phyloP scores from a whole-genome alignment of 2,888 invertebrate genomes.

The Agrotis clavis region DNA sequence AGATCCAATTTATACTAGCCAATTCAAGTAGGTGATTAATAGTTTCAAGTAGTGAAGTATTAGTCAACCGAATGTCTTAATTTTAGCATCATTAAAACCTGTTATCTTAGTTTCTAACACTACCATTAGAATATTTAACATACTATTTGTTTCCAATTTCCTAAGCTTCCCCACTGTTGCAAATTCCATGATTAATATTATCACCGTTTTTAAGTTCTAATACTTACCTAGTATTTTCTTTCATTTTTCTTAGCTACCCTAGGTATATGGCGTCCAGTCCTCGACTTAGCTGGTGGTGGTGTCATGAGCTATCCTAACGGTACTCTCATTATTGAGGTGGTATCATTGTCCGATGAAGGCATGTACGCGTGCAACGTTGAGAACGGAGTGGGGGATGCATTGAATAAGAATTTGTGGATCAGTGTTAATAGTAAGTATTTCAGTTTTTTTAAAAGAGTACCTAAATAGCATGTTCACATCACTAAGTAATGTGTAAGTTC shows the following conservation, averaged over 20 bases:
- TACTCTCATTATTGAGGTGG: constrained; percentile 87
- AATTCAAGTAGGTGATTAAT: neutral
- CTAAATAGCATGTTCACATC: no score
- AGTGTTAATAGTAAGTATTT: constrained; percentile 87
- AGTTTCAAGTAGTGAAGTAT: neutral
- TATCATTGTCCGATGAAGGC: constrained; percentile 86
- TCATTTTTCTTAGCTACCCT: constrained; percentile 79
- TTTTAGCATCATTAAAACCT: no score
- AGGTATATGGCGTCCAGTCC: constrained; percentile 88
- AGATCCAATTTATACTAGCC: neutral
- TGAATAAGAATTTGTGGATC: constrained; percentile 88
- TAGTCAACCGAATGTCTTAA: no score
- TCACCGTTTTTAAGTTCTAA: no score
- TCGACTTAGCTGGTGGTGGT: constrained; percentile 88
- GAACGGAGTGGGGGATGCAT: constrained; percentile 86
- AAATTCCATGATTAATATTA: no score
- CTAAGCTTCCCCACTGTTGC: no score
- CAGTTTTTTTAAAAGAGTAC: no score
- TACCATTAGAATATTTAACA: no score
- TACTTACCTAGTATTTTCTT: neutral
- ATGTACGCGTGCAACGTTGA: constrained; percentile 89
- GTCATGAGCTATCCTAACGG: constrained; percentile 87
- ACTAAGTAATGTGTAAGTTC: no score
- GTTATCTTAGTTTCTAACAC: no score
- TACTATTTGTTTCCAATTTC: no score